phyloP scores from a whole-genome alignment of 1,140 invertebrate species.

The Lucilia cuprina region DNA sequence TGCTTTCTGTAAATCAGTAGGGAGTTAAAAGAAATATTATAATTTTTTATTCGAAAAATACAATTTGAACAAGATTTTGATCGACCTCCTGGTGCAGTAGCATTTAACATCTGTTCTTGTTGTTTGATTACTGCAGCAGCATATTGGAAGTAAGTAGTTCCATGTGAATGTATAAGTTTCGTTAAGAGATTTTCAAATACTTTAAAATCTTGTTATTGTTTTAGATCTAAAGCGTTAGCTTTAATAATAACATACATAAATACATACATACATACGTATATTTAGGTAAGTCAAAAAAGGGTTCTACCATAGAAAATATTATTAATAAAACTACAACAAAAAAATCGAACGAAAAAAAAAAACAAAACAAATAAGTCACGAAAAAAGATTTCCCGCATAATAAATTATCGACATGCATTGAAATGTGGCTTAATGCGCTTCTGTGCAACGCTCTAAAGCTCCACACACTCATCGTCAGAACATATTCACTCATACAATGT shows the following conservation, averaged over 20 bases:
- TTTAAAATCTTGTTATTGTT: neutral
- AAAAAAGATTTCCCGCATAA: slow-evolving; percentile 62
- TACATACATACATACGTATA: no score
- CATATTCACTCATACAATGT: neutral
- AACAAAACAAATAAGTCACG: slow-evolving; percentile 61
- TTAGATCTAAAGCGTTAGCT: neutral
- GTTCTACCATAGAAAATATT: slow-evolving; percentile 14
- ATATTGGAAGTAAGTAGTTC: neutral
- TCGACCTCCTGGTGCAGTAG: slow-evolving; percentile 16
- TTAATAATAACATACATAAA: neutral
- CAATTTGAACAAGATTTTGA: neutral
- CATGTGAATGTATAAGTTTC: neutral
- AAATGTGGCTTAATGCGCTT: slow-evolving; percentile 49
- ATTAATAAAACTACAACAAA: neutral
- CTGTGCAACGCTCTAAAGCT: slow-evolving; percentile 47
- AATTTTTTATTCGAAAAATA: neutral
- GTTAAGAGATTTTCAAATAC: neutral
- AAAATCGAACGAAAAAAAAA: slow-evolving; percentile 41
- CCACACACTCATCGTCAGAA: neutral
- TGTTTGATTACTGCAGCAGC: neutral
- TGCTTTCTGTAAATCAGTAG: neutral
- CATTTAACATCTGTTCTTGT: slow-evolving; percentile 17
- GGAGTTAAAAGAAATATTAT: neutral
- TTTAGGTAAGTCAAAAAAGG: neutral
- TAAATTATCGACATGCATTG: slow-evolving; percentile 55